Evolutionary conservation across 92 coral and sea anemone genomes (phyloP).

Genomic region (Ricordea florida): DNA sequence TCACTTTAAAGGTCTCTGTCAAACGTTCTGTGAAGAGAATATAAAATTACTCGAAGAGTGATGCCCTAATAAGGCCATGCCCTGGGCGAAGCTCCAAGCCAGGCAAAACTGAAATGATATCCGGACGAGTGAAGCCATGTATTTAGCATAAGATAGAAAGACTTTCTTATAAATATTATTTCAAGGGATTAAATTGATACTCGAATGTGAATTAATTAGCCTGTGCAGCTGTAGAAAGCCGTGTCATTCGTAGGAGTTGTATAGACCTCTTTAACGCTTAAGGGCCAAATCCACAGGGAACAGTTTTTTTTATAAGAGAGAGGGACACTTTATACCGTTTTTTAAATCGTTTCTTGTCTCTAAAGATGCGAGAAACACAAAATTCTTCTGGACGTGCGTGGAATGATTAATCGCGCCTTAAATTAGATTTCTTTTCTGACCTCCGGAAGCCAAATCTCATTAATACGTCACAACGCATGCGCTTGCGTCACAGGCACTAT

Average conservation of each 20-base stretch:
- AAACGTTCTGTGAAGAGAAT: neutral
- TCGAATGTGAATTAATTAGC: slow-evolving; percentile 32
- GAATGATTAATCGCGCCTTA: slow-evolving; percentile 7
- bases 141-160: slow-evolving; percentile 12
- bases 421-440: slow-evolving; percentile 11
- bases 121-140: neutral
- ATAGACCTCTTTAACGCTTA: neutral
- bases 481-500: neutral
- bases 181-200: slow-evolving; percentile 39
- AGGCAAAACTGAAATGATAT: neutral
- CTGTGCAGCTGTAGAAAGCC: neutral
- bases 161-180: slow-evolving; percentile 28
- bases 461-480: neutral
- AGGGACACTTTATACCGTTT: too few species aligned
- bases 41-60: neutral
- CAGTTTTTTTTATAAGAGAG: too few species aligned
- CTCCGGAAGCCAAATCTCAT: neutral
- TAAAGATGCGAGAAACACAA: neutral
- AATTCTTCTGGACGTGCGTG: slow-evolving; percentile 17
- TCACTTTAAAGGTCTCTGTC: neutral
- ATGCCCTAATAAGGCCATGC: neutral
- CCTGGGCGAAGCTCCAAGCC: neutral
- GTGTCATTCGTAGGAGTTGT: neutral
- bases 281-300: neutral
- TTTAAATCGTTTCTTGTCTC: neutral